A percentile compares a stretch with the other conserved stretches of the same genome.
phyloP scores from a whole-genome alignment of 2,113 vertebrate genomes.

The Buteo buteo region DNA sequence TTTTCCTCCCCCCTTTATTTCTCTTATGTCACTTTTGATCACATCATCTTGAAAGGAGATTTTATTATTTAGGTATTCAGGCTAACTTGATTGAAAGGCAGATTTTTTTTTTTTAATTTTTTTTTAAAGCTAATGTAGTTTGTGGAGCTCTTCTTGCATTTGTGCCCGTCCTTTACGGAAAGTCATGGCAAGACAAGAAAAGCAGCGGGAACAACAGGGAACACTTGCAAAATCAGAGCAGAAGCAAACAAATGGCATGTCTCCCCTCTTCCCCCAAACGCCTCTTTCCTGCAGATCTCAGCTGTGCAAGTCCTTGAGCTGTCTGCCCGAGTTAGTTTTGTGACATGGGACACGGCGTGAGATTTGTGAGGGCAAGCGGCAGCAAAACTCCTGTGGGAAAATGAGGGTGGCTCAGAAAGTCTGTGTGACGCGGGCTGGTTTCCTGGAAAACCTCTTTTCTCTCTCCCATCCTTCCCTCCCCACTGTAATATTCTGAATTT shows the following conservation, averaged over 20 bases:
- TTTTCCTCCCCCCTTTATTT: neutral
- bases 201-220: neutral
- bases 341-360: fast-evolving
- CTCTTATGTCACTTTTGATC: constrained; percentile 45
- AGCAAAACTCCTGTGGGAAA: neutral
- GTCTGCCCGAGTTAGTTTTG: neutral
- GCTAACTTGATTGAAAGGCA: neutral
- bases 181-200: neutral
- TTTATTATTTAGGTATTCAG: constrained; percentile 9
- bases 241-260: fast-evolving
- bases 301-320: neutral
- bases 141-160: neutral
- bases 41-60: constrained; percentile 12
- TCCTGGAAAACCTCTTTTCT: neutral
- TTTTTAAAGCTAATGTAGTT: neutral
- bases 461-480: neutral
- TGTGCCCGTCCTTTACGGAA: neutral
- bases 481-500: neutral
- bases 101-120: too few relatives aligned
- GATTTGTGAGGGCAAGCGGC: fast-evolving
- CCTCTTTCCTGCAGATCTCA: neutral
- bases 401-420: neutral
- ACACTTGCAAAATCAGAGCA: neutral
- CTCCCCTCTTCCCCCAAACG: neutral
- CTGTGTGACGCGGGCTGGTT: fast-evolving